Evolutionary conservation across 2,797 vertebrate genomes (phyloP), one percentile per base, ranked within the genome.

Genomic region (Sebastes taczanowskii): DNA sequence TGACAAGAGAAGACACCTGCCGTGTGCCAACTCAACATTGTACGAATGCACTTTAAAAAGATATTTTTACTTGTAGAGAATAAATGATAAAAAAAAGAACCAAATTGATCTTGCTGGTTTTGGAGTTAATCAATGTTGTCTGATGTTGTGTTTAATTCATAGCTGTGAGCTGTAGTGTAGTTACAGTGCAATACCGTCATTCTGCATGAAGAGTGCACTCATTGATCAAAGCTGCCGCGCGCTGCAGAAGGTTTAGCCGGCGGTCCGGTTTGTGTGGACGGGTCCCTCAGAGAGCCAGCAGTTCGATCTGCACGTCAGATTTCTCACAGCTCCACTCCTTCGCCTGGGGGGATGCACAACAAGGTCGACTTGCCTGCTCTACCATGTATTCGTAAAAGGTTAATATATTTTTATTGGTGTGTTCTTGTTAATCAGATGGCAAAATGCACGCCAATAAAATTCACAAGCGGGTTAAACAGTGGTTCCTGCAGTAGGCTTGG

Each of bases 41-140:
- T 93, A 90, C 74, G 85, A 90, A 92, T 91, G 93, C 94, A 94
- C 88, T 93, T 86, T 90, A 67, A 77, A 87, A 88, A 84, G 10
- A 81, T 65, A 79, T 88, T 90, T 94, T 92, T 92, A 88, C 90
- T 92, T 92, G 83, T 86, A 87, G 74, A 75, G 73, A 92, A 91
- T 87, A 80, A 91, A 90, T 58, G 68, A 75, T 74, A 81, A 83
- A 80, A 83, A 86, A 86, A 86, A 85, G 84, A 2, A 55, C 10
- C 4, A n/a, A 74, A 68, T 35, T 4, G 60, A 61, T 69, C 4
- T 25, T 6, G 56, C 25, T 75, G 30, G 16, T 59, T 55, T 86
- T 60, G 58, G 46, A 81, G 32, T 83, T 14, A 14, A 10, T 79
- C 29, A 32, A 2, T 81, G 27, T n/a, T 20, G 52, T 38, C 23